phyloP scores from a whole-genome alignment of 2,888 invertebrate species.

The Corbicula japonica region DNA sequence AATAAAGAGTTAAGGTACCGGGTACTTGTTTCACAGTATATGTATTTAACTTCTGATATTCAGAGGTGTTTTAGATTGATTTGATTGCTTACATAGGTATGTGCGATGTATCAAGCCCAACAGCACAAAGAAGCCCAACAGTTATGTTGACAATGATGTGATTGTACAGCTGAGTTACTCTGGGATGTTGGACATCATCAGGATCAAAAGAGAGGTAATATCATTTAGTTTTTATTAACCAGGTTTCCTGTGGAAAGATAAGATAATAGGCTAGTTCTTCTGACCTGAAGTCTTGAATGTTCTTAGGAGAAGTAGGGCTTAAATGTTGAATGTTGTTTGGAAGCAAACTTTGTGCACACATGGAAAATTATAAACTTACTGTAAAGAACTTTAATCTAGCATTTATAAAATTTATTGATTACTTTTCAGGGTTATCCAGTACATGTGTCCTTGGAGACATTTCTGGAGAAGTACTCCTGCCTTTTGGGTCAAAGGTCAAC shows the following conservation, averaged over 20 bases:
- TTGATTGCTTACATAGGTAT: constrained; percentile 81
- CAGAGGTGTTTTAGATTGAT: too few species aligned
- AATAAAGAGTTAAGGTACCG: too few species aligned
- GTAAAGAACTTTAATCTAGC: neutral
- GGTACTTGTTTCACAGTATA: too few species aligned
- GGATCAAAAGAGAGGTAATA: constrained; percentile 82
- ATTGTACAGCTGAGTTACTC: constrained; percentile 80
- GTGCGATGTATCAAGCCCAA: constrained; percentile 84
- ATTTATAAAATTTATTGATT: neutral
- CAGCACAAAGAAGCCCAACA: constrained; percentile 75
- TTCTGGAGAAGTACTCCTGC: constrained; percentile 78
- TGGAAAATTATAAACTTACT: neutral
- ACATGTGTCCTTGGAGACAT: constrained; percentile 77
- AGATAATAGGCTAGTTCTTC: neutral
- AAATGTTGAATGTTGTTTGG: too few species aligned
- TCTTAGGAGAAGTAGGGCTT: too few species aligned
- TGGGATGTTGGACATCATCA: constrained; percentile 83
- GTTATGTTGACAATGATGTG: constrained; percentile 77
- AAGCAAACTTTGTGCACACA: neutral
- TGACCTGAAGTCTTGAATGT: too few species aligned
- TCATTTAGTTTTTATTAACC: neutral
- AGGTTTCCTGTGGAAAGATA: neutral
- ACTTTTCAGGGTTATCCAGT: constrained; percentile 81
- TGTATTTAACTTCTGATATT: too few species aligned
- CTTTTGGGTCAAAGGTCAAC: constrained; percentile 60